A percentile compares a stretch with the other conserved stretches of the same genome.
Evolutionary conservation across 2,888 invertebrate species (phyloP).

Genomic region (Lasioglossum zephyrum): DNA sequence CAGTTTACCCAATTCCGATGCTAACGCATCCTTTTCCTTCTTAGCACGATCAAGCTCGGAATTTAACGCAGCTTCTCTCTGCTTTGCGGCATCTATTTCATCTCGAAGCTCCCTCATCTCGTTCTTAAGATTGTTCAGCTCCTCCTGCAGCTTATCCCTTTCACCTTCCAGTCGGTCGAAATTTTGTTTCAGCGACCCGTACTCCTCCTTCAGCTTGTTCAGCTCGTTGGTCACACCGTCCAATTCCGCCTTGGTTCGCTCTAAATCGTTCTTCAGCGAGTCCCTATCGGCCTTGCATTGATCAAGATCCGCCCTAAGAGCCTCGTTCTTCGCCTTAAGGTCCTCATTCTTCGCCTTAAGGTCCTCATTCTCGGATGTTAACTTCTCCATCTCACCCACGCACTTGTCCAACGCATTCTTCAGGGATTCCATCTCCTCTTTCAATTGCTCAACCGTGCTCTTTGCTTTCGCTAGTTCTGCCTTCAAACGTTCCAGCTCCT

Average conservation of each 20-base stretch:
- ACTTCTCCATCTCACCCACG: slow-evolving; percentile 43
- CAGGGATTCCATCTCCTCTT: slow-evolving; percentile 42
- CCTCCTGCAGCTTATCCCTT: slow-evolving; percentile 45
- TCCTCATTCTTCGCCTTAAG: slow-evolving; percentile 58
- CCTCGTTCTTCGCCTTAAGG: slow-evolving; percentile 52
- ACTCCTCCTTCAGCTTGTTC: slow-evolving; percentile 51
- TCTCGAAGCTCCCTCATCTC: slow-evolving; percentile 44
- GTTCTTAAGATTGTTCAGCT: slow-evolving; percentile 44
- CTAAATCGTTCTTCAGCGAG: slow-evolving; percentile 22
- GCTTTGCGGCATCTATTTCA: slow-evolving; percentile 21
- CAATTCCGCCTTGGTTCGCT: slow-evolving; percentile 34
- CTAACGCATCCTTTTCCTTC: slow-evolving; percentile 55
- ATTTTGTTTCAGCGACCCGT: slow-evolving; percentile 50
- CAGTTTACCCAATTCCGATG: slow-evolving; percentile 45
- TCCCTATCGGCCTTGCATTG: slow-evolving; percentile 43
- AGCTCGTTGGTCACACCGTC: slow-evolving; percentile 39
- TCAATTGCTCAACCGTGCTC: slow-evolving; percentile 48
- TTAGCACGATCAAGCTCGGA: slow-evolving; percentile 48
- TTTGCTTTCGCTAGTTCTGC: slow-evolving; percentile 33
- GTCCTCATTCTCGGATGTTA: slow-evolving; percentile 57
- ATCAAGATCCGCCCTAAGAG: slow-evolving; percentile 47
- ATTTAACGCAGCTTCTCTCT: slow-evolving; percentile 40
- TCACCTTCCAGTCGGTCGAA: slow-evolving; percentile 52
- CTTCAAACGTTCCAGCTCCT: slow-evolving; percentile 40
- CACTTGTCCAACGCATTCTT: slow-evolving; percentile 53